A percentile compares a stretch with the other conserved stretches of the same genome.
Evolutionary conservation across 2,888 invertebrate species (phyloP).

Genomic region (Sinodicranocentrus sp.): DNA sequence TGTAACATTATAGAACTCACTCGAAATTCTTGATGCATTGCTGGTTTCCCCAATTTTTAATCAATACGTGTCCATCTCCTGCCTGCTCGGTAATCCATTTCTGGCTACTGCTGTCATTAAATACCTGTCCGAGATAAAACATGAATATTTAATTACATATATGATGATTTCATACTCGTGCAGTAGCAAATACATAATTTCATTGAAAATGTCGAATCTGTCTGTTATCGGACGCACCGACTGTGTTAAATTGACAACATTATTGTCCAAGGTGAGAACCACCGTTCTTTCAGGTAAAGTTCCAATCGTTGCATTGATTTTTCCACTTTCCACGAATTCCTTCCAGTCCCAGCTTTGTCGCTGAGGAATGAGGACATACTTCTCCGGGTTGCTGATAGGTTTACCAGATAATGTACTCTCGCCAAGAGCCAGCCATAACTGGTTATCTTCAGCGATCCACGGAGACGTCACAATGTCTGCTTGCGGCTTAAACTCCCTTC

Average conservation of each 20-base stretch:
- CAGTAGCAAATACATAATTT: too few relatives aligned
- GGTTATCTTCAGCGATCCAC: slow-evolving; percentile 67
- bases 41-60: slow-evolving; percentile 72
- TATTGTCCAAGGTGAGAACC: slow-evolving; percentile 60
- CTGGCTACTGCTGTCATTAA: slow-evolving; percentile 64
- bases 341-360: slow-evolving; percentile 64
- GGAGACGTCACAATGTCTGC: slow-evolving; percentile 50
- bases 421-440: slow-evolving; percentile 56
- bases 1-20: too few relatives aligned
- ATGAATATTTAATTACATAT: too few relatives aligned
- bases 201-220: too few relatives aligned
- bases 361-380: slow-evolving; percentile 61
- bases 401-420: slow-evolving; percentile 39
- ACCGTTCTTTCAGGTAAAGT: slow-evolving; percentile 46
- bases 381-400: slow-evolving; percentile 48
- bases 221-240: slow-evolving; percentile 39
- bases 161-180: too few relatives aligned
- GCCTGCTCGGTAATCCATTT: slow-evolving; percentile 67
- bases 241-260: slow-evolving; percentile 64
- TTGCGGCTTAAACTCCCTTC: slow-evolving; percentile 33
- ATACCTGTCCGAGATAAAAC: too few relatives aligned
- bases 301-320: slow-evolving; percentile 46
- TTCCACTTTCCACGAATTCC: slow-evolving; percentile 35
- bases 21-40: slow-evolving; percentile 73
- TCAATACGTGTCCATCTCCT: slow-evolving; percentile 62